phyloP scores from a whole-genome alignment of 2,797 vertebrate genomes.

The Ctenopoma kingsleyae region DNA sequence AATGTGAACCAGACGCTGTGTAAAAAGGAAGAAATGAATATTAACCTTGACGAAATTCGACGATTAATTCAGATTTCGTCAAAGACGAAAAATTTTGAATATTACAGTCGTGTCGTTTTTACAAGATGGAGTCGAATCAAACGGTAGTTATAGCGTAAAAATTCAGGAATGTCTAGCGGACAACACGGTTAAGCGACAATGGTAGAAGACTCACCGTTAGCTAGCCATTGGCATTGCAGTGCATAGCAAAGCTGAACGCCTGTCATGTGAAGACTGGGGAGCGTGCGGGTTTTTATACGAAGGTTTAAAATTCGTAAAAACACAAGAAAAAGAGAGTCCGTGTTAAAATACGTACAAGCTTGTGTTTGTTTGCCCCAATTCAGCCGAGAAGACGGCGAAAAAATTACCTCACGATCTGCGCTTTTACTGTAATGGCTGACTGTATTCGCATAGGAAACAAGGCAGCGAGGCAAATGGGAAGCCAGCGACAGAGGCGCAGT shows the following conservation, averaged over 20 bases:
- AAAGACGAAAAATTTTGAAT: constrained; percentile 75
- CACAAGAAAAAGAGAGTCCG: constrained; percentile 65
- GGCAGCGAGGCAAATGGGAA: constrained; percentile 87
- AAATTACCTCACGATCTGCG: constrained; percentile 87
- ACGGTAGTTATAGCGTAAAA: constrained; percentile 70
- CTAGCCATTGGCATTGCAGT: constrained; percentile 84
- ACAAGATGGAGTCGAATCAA: constrained; percentile 56
- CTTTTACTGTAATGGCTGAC: constrained; percentile 97
- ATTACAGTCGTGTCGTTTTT: constrained; percentile 51
- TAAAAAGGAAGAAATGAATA: constrained; percentile 65
- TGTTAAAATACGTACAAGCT: not conserved
- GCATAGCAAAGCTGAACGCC: constrained; percentile 80
- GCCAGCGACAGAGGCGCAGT: constrained; percentile 88
- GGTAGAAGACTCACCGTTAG: constrained; percentile 79
- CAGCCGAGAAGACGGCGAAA: constrained; percentile 51
- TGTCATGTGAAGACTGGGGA: constrained; percentile 78
- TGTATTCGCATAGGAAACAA: constrained; percentile 93
- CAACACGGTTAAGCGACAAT: constrained; percentile 81
- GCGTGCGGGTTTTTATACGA: constrained; percentile 48
- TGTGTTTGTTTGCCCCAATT: constrained; percentile 46
- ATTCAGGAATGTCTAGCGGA: constrained; percentile 74
- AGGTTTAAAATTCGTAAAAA: constrained; percentile 57
- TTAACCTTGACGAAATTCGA: constrained; percentile 65
- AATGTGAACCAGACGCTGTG: constrained; percentile 69
- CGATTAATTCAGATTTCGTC: constrained; percentile 47